Evolutionary conservation across 2,113 vertebrate genomes (phyloP).

Genomic region (Trogon melanurus): DNA sequence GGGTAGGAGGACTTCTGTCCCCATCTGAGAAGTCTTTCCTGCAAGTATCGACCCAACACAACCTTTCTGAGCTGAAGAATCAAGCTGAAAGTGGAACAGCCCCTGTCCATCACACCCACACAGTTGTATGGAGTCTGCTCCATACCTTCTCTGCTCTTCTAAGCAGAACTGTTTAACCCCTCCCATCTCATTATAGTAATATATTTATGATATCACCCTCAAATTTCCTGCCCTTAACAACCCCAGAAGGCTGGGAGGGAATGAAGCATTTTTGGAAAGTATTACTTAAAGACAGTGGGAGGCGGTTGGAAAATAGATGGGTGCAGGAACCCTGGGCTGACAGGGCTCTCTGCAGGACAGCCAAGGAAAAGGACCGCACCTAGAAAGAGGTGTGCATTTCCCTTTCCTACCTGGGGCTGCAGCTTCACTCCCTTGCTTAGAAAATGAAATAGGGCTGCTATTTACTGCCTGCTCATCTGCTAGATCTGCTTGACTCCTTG

Average conservation of each 20-base stretch:
- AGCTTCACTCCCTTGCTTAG: neutral
- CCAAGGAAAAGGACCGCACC: neutral
- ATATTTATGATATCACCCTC: conserved; percentile 58
- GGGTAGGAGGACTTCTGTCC: neutral
- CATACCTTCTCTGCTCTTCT: neutral
- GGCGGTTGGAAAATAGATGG: neutral
- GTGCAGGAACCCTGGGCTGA: neutral
- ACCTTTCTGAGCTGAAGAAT: neutral
- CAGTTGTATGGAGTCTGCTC: conserved; percentile 20
- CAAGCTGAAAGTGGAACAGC: neutral
- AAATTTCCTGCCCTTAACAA: conserved; percentile 57
- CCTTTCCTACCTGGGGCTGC: neutral
- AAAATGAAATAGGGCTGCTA: neutral
- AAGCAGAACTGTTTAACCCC: conserved; percentile 15
- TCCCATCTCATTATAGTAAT: conserved; percentile 63
- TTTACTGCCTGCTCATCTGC: neutral
- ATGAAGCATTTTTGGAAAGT: conserved; percentile 9
- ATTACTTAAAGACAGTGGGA: conserved; percentile 20
- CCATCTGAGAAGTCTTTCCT: neutral
- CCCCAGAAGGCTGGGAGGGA: conserved; percentile 52
- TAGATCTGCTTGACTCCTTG: neutral
- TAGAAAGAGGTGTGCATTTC: neutral
- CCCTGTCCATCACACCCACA: conserved; percentile 45
- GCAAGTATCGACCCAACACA: neutral
- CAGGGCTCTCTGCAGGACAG: conserved; percentile 12